phyloP scores from a whole-genome alignment of 2,797 vertebrate genomes.

The Cirrhinus molitorella region DNA sequence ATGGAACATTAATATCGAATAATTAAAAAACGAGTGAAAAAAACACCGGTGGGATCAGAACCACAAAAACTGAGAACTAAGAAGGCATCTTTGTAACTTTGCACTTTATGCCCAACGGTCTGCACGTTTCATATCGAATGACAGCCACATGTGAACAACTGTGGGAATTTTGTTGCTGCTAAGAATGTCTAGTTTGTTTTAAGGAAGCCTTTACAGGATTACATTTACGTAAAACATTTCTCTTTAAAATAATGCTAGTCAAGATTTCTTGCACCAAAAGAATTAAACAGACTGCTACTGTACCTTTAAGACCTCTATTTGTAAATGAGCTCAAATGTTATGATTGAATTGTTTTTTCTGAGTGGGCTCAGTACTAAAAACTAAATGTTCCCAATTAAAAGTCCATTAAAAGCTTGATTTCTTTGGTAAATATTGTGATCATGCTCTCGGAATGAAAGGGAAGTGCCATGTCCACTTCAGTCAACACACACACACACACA shows the following conservation, averaged over 20 bases:
- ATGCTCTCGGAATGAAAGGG: not conserved
- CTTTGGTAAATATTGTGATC: not conserved
- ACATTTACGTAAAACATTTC: not conserved
- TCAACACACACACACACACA: not conserved
- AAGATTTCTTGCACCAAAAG: not conserved
- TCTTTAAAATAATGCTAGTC: not conserved
- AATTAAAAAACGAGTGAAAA: too few relatives aligned
- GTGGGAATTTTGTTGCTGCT: not conserved
- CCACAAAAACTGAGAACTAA: not conserved
- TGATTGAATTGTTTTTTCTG: not conserved
- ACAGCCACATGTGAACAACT: not conserved
- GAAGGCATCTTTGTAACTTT: not conserved
- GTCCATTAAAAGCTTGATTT: slow-evolving; percentile 6
- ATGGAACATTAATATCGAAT: too few relatives aligned
- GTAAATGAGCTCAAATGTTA: too few relatives aligned
- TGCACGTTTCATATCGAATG: not conserved
- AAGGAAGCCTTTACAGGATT: not conserved
- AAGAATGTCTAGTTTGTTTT: slow-evolving; percentile 1
- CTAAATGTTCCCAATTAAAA: slow-evolving; percentile 17
- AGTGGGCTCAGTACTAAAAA: not conserved
- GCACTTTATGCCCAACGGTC: not conserved
- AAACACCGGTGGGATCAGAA: not conserved
- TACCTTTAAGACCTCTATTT: not conserved
- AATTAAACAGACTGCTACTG: not conserved
- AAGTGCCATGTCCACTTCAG: not conserved